A percentile compares a stretch with the other conserved stretches of the same genome.
Evolutionary conservation across 2,797 vertebrate species (phyloP).

Genomic region (Psittacula echo): DNA sequence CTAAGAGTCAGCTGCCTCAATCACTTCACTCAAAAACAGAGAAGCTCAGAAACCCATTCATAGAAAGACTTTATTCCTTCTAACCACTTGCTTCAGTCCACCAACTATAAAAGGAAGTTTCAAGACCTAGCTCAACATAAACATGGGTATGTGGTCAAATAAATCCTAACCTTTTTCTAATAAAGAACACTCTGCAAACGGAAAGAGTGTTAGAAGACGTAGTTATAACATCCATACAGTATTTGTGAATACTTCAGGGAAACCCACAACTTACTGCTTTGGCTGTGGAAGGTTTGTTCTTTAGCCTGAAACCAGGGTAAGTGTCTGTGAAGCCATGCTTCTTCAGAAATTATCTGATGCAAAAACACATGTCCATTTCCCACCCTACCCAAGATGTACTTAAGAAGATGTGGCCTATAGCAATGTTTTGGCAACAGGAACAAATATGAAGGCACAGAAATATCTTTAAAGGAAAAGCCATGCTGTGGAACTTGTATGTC

Average conservation of each 20-base stretch:
- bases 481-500: not conserved
- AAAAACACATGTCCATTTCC: not conserved
- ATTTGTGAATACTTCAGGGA: not conserved
- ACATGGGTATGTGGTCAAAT: not conserved
- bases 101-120: not conserved
- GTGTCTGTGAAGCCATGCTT: not conserved
- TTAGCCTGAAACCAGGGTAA: not conserved
- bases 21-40: not conserved
- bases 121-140: not conserved
- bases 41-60: not conserved
- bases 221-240: not conserved
- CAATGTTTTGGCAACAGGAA: not conserved
- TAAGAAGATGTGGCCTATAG: not conserved
- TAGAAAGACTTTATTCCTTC: not conserved
- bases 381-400: not conserved
- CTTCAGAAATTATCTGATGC: not conserved
- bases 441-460: not conserved
- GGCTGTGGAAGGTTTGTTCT: not conserved
- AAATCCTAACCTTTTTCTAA: constrained; percentile 3
- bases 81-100: not conserved
- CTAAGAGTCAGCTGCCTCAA: not conserved
- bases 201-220: not conserved
- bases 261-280: constrained; percentile 11
- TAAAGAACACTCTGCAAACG: not conserved
- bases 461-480: not conserved